These are phyloP conservation scores for Tenebrosternarchus preto DNA, from an alignment of 2,113 vertebrate species.

Conservation along the genomic window DNA sequence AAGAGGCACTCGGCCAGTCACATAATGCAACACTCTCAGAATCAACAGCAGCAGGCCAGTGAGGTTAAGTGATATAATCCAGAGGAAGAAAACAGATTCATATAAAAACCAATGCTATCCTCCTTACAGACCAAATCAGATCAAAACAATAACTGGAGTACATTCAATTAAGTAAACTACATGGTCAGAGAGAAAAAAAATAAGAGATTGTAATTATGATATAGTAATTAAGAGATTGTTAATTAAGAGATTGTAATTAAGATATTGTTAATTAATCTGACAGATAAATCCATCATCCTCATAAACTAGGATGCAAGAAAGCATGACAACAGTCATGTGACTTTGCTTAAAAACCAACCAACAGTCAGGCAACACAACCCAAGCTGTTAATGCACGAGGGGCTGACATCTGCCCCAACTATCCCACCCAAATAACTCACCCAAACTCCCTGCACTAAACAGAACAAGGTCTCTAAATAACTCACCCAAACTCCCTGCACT, in stretches of 20 bases:
- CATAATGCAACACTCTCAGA: neutral
- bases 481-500: too few species aligned
- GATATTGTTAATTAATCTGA: neutral
- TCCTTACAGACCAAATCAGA: neutral
- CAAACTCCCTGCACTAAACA: too few species aligned
- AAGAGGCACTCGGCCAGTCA: neutral
- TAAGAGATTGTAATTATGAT: too few species aligned
- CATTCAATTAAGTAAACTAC: neutral
- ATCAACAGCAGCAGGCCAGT: neutral
- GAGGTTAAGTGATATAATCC: neutral
- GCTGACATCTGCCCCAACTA: neutral
- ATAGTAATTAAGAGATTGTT: too few species aligned
- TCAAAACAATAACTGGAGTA: neutral
- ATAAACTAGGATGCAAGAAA: neutral
- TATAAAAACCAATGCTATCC: neutral
- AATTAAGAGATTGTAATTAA: neutral
- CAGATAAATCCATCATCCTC: neutral
- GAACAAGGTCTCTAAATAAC: too few species aligned
- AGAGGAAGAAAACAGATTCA: neutral
- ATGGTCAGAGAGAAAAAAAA: neutral
- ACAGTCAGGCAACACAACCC: neutral
- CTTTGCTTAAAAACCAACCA: neutral
- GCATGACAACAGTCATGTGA: neutral
- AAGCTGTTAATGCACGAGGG: neutral
- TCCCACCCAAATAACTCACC: too few species aligned